Base-by-base conservation (phyloP, 2,797 vertebrate species). In the Crypturellus tataupa region DNA sequence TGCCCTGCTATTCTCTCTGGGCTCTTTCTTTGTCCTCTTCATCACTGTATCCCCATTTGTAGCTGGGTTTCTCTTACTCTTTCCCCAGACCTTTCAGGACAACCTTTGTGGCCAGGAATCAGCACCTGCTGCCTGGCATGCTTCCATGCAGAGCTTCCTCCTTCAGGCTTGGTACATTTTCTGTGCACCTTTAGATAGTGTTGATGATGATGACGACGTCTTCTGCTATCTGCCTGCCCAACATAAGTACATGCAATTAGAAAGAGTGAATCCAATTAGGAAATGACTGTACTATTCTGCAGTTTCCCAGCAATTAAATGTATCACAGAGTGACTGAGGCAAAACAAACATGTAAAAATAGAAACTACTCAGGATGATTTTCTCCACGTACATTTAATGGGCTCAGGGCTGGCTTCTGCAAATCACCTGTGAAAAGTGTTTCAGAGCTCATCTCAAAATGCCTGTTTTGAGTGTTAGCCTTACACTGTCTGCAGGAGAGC, bases 391-490 rank as follows among this genome's bases (percentile, higher is more conserved):
- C 25, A 5, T 79, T 81, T 81, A 79, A 27, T 70, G 75, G 68
- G 71, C 51, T 88, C 81, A n/a, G n/a, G 31, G 83, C 51, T 88
- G 31, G 83, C 51, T 88, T 69, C 59, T 70, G 27, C 35, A 69
- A 90, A 83, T 8, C 62, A 84, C 59, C 78, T 91, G 94, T 86
- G 73, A 82, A 77, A 88, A 92, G 67, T 64, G n/a, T 37, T 84
- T 84, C 79, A 88, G n/a, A 73, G 2, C 7, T 80, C n/a, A 12
- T 69, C 83, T 76, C 40, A 55, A 69, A 79, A 76, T 0, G 0
- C 19, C 4, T 49, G 27, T 46, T 82, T 83, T 91, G 64, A 91
- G 77, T 8, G 19, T 80, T 89, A 53, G 23, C 27, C 94, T 94
- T 82, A 31, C 40, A 42, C 5, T 80, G 27, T 10, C 20, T 71